Base-by-base conservation (phyloP, 2,888 invertebrate genomes). In the Selenia dentaria region DNA sequence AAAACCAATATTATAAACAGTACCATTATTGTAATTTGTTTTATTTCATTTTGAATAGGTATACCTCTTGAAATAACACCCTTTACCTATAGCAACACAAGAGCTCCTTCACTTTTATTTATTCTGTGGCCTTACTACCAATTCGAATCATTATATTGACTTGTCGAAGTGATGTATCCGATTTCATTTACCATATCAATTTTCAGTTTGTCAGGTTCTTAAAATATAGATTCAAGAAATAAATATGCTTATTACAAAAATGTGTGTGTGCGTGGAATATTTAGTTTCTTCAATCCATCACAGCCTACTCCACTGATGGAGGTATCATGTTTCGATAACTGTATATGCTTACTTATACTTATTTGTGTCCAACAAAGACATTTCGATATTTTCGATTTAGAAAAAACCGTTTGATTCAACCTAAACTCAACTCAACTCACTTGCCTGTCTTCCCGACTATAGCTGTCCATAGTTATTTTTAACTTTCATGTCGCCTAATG, bases 241-340 rank as follows among this genome's bases (percentile, higher is more conserved):
- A 25, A 24, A 22, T 22, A 22, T 12, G 12, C 12, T n/a, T 22
- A n/a, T n/a, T n/a, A n/a, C 12, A 22, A 11, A 13, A n/a, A 34
- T 24, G 24, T 24, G 13, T 34, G 12, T 27, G n/a, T n/a, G n/a
- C n/a, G 26, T 16, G 18, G 16, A 37, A 20, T 28, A 37, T 28
- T 27, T 6, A 18, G 38, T 29, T 38, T 22, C 22, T 22, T 14
- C 9, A 8, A 29, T 38, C 27, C 12, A 37, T 37, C 20, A 28
- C 12, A 37, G 12, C 18, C 28, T 20, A 37, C 10, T 35, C 16
- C 16, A 36, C 9, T 36, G 26, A 11, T 36, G 12, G 8, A 18
- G 11, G 12, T 27, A 27, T 37, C 36, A 24, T 12, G 20, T 24
- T 34, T 25, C 35, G 14, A 35, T 22, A 38, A 38, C 29, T 28